phyloP scores from a whole-genome alignment of 2,797 vertebrate genomes.

The Scarus forsteni region DNA sequence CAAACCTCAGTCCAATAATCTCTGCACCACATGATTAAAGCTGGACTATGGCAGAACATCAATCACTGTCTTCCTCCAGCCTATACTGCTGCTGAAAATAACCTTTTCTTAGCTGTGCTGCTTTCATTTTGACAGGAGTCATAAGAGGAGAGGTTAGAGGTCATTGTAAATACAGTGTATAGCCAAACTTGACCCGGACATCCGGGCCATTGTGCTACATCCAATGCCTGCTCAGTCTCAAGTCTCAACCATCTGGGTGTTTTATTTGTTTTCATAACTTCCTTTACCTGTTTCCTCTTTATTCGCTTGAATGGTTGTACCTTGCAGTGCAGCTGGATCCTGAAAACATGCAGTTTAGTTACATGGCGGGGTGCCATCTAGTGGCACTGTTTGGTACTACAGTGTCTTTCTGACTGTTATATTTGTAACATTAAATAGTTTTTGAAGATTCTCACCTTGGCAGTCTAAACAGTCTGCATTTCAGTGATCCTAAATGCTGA shows the following conservation, averaged over 20 bases:
- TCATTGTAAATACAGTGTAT: background rate
- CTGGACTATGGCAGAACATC: background rate
- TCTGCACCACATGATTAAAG: background rate
- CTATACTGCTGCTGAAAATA: too few species aligned
- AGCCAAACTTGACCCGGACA: background rate
- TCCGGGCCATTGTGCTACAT: background rate
- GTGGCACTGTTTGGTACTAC: too few species aligned
- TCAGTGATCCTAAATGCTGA: too few species aligned
- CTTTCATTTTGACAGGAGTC: background rate
- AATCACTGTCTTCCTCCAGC: background rate
- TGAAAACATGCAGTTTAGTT: too few species aligned
- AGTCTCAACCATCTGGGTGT: background rate
- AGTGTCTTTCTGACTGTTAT: too few species aligned
- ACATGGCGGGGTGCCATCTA: too few species aligned
- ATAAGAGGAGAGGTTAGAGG: background rate
- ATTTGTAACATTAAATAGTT: too few species aligned
- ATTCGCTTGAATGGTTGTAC: background rate
- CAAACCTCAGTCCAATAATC: background rate
- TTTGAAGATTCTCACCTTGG: too few species aligned
- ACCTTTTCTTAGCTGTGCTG: background rate
- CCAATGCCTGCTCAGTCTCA: too few species aligned
- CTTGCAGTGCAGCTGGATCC: too few species aligned
- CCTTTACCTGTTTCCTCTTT: background rate
- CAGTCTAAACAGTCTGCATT: too few species aligned
- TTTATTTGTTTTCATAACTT: background rate